These are phyloP conservation scores for Meandrusa payeni DNA, from an alignment of 2,888 invertebrate species.

Conservation along the genomic window DNA sequence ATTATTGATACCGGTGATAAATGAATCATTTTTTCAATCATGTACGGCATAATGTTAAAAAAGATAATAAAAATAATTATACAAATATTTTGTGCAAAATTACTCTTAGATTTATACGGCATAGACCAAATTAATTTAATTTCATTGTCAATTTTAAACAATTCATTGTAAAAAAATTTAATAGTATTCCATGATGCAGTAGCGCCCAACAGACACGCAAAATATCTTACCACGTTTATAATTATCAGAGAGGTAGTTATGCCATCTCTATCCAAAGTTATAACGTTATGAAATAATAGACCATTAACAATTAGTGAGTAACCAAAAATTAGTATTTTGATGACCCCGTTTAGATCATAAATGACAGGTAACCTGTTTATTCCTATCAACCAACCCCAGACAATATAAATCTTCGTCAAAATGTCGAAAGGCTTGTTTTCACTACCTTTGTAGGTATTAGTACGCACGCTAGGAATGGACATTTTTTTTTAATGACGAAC, in stretches of 20 bases:
- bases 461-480: not conserved
- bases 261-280: not conserved
- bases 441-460: not conserved
- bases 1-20: not conserved
- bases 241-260: not conserved
- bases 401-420: conserved; percentile 1
- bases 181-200: not conserved
- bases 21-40: not conserved
- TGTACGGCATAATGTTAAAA: not conserved
- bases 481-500: too few species aligned
- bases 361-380: conserved; percentile 1
- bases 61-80: not conserved
- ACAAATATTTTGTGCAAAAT: conserved; percentile 2
- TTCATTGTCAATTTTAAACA: conserved; percentile 7
- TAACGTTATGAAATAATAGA: not conserved
- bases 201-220: not conserved
- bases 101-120: not conserved
- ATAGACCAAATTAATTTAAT: not conserved
- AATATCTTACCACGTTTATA: not conserved
- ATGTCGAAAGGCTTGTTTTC: not conserved
- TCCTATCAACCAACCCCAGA: conserved; percentile 1
- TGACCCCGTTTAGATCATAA: not conserved
- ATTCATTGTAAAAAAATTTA: not conserved
- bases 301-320: not conserved
- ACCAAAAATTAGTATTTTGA: not conserved